A percentile compares a stretch with the other conserved stretches of the same genome.
These are phyloP conservation scores for Sminthurides aquaticus DNA, from an alignment of 2,888 invertebrate genomes.

Conservation along the genomic window DNA sequence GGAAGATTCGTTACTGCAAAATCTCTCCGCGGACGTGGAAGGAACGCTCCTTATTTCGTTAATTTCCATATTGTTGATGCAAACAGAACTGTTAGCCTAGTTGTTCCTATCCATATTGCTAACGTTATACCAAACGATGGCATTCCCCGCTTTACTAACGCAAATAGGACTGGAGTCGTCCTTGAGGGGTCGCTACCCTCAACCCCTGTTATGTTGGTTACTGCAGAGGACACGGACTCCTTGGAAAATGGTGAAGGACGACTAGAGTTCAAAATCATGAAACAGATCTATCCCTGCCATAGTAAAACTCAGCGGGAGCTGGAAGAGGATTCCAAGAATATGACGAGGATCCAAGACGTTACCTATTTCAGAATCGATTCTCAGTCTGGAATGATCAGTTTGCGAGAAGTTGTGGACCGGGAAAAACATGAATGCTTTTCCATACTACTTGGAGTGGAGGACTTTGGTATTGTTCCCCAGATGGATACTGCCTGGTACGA, in stretches of 20 bases:
- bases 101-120: slow-evolving; percentile 35
- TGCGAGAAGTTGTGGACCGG: slow-evolving; percentile 61
- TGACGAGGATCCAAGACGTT: slow-evolving; percentile 34
- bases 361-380: slow-evolving; percentile 49
- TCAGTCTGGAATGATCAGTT: slow-evolving; percentile 64
- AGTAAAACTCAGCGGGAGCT: slow-evolving; percentile 21
- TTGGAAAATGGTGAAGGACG: slow-evolving; percentile 42
- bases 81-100: slow-evolving; percentile 32
- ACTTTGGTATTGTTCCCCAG: slow-evolving; percentile 69
- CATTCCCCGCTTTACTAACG: slow-evolving; percentile 43
- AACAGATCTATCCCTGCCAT: slow-evolving; percentile 40
- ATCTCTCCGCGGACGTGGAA: slow-evolving; percentile 36
- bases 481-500: slow-evolving; percentile 41
- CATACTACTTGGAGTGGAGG: slow-evolving; percentile 68
- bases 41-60: slow-evolving; percentile 34
- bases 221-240: slow-evolving; percentile 39
- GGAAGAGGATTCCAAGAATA: slow-evolving; percentile 3
- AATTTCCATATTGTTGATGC: slow-evolving; percentile 37
- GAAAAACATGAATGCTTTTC: slow-evolving; percentile 66
- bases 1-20: slow-evolving; percentile 34
- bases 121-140: slow-evolving; percentile 45
- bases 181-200: slow-evolving; percentile 44
- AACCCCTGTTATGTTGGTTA: slow-evolving; percentile 33
- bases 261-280: slow-evolving; percentile 34
- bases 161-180: slow-evolving; percentile 43